Base-by-base conservation (phyloP, 53 echinoderm and acorn worm species). In the Luidia sarsii region DNA sequence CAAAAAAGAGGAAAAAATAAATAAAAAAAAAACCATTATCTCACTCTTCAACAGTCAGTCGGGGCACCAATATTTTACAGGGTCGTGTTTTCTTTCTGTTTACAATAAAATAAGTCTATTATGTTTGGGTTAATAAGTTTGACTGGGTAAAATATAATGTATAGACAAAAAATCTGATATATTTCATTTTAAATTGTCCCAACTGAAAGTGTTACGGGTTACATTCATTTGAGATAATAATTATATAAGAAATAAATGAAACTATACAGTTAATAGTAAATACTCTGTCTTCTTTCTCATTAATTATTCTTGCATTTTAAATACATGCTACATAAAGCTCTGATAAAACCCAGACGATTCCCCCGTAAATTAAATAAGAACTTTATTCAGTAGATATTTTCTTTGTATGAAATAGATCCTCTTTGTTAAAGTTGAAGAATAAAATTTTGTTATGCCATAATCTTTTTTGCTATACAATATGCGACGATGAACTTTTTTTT, bases 21-120 rank as follows among this genome's bases (percentile, higher is more conserved):
- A n/a, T n/a, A n/a, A 67, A 83, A 57, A 80, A 37, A 77, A 77
- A 67, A 83, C 35, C 67, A 77, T n/a, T 9, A 67, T 43, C 39
- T 7, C 10, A 60, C 77, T 60, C 77, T 77, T 28, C 41, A 59
- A 60, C 77, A 32, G 39, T 59, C 77, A 77, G 77, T 61, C 59
- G 77, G n/a, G 71, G 77, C 61, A 59, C 77, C 77, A 20, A 31
- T 77, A 77, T 72, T n/a, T 38, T 84, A 61, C 73, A 82, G 68
- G 67, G 67, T 43, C 43, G 22, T 20, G 51, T 41, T 46, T 67
- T 54, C n/a, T n/a, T n/a, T 70, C 73, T 51, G 73, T 75, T 66
- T 89, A 89, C 82, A 89, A 83, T 89, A 89, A 89, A 89, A 89
- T 89, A 89, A 89, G 89, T 83, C 64, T 89, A n/a, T n/a, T n/a